Percentiles rank a stretch among this genome's conserved stretches.
phyloP scores from a whole-genome alignment of 2,888 invertebrate species.

The Drosophila leonis region DNA sequence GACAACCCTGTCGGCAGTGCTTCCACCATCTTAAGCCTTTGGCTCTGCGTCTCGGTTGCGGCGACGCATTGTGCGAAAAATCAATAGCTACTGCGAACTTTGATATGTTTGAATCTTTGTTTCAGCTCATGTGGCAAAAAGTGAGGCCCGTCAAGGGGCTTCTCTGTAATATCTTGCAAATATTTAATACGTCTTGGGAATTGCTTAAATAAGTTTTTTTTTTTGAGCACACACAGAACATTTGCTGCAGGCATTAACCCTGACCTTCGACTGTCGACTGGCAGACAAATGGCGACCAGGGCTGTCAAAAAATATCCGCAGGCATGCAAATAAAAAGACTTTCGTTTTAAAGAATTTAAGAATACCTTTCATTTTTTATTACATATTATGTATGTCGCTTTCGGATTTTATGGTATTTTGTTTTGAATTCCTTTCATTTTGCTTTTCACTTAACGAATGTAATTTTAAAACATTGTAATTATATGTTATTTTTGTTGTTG shows the following conservation, averaged over 20 bases:
- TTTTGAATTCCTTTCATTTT: conserved; percentile 23
- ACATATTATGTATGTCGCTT: conserved; percentile 53
- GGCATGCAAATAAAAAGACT: conserved; percentile 40
- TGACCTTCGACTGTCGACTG: conserved; percentile 30
- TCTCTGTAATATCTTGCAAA: conserved; percentile 1
- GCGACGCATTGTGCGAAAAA: conserved; percentile 36
- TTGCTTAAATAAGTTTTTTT: background rate
- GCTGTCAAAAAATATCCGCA: conserved; percentile 27
- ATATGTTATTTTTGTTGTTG: conserved; percentile 34
- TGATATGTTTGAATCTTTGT: background rate
- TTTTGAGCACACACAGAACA: background rate
- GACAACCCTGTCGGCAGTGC: conserved; percentile 36
- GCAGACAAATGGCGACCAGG: conserved; percentile 7
- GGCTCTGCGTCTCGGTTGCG: background rate
- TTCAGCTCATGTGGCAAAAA: conserved; percentile 12
- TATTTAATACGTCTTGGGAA: conserved; percentile 2
- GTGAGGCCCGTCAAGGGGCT: background rate
- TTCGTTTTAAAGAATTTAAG: conserved; percentile 73
- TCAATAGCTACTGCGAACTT: conserved; percentile 34
- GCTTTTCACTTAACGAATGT: conserved; percentile 63
- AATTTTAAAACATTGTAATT: conserved; percentile 65
- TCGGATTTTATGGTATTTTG: conserved; percentile 31
- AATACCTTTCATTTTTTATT: conserved; percentile 77
- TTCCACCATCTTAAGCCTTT: conserved; percentile 8
- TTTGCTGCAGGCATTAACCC: conserved; percentile 25